Conservation (phyloP, 2,888 invertebrate species). For the Priocnemis perturbator region DNA sequence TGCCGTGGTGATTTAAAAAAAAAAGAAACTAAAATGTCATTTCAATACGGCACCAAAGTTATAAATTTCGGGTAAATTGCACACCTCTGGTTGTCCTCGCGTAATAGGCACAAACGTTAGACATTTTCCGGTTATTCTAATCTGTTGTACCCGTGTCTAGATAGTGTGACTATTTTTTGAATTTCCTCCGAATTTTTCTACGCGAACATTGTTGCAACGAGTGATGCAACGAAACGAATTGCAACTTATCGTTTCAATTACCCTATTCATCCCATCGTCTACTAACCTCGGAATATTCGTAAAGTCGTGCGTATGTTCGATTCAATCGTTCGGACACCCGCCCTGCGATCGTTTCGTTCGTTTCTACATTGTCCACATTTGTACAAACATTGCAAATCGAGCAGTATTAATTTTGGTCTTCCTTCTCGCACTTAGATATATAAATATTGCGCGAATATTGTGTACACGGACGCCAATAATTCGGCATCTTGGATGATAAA, state of each 20-base stretch:
- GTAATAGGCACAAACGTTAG: constrained; percentile 4
- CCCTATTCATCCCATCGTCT: not conserved
- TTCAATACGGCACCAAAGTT: too few species aligned
- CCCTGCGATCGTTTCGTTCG: not conserved
- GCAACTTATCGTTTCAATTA: not conserved
- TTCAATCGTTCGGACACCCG: not conserved
- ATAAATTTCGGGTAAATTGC: too few species aligned
- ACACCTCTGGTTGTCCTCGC: not conserved
- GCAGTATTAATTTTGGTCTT: constrained; percentile 61
- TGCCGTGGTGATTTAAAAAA: too few species aligned
- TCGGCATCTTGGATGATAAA: constrained; percentile 15
- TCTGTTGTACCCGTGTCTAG: constrained; percentile 10
- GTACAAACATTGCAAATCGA: constrained; percentile 50
- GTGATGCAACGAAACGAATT: not conserved
- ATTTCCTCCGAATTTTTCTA: constrained; percentile 9
- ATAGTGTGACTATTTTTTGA: constrained; percentile 13
- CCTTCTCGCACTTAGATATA: constrained; percentile 32
- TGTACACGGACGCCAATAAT: not conserved
- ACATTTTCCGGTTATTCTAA: constrained; percentile 1
- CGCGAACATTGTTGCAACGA: constrained; percentile 1
- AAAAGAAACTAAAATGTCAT: too few species aligned
- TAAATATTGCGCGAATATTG: constrained; percentile 25
- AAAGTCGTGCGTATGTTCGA: too few species aligned
- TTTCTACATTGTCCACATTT: constrained; percentile 21
- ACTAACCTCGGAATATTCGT: too few species aligned